These are phyloP conservation scores for Agrilus planipennis DNA, from an alignment of 1,140 invertebrate species.

Conservation along the genomic window DNA sequence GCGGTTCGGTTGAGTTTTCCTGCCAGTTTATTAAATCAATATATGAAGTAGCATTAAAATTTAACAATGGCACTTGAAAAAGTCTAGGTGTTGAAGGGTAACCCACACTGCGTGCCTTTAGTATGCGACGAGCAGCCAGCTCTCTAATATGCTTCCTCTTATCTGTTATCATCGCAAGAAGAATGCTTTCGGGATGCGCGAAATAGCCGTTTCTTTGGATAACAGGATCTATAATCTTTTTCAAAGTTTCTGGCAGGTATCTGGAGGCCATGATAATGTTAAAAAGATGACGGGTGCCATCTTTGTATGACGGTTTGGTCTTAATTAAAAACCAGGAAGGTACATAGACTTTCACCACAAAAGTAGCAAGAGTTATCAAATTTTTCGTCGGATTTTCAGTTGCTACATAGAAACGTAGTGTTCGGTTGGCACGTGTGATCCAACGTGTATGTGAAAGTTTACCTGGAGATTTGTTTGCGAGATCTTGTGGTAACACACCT, in stretches of 20 bases:
- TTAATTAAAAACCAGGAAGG: conserved; percentile 2
- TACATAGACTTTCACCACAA: neutral
- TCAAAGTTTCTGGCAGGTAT: conserved; percentile 11
- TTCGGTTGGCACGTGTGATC: conserved; percentile 26
- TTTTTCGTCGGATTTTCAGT: conserved; percentile 10
- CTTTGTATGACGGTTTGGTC: neutral
- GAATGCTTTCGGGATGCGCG: neutral
- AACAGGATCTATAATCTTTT: conserved; percentile 17
- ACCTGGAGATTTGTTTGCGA: conserved; percentile 21
- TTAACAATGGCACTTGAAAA: neutral
- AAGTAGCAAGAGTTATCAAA: neutral
- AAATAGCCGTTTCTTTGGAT: conserved; percentile 21
- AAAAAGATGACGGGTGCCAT: neutral
- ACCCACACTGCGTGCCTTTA: too few relatives aligned
- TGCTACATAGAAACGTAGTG: conserved; percentile 21
- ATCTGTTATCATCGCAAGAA: neutral
- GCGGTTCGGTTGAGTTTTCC: neutral
- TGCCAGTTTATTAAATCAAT: neutral
- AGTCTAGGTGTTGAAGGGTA: neutral
- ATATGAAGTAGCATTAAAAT: neutral
- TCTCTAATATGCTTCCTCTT: neutral
- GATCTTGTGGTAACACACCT: conserved; percentile 19
- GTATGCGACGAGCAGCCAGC: too few relatives aligned
- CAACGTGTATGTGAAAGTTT: conserved; percentile 26
- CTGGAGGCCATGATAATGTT: conserved; percentile 4